Percentiles rank a stretch among this genome's conserved stretches.
Conservation (phyloP, 2,888 invertebrate genomes). For the Stictocephala bisonia region DNA sequence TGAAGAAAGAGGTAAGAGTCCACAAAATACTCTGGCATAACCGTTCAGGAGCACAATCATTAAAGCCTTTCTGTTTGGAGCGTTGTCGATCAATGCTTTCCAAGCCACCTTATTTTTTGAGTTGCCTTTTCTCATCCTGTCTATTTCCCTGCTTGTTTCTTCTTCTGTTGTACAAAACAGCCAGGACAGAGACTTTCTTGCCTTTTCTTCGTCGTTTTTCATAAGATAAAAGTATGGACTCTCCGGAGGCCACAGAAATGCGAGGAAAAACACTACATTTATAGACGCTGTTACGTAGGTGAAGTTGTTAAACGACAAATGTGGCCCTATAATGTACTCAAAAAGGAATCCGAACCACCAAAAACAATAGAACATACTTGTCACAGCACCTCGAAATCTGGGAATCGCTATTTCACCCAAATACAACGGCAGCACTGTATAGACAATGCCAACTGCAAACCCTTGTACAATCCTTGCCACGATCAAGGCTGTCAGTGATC, state of each 20-base stretch:
- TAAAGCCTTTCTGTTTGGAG: constrained; percentile 1
- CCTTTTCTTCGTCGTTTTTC: constrained; percentile 14
- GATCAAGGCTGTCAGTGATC: too few species aligned
- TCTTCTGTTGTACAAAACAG: background rate
- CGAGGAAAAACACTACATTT: constrained; percentile 21
- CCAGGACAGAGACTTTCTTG: background rate
- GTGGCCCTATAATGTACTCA: constrained; percentile 15
- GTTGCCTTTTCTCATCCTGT: constrained; percentile 16
- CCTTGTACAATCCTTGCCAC: constrained; percentile 30
- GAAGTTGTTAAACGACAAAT: constrained; percentile 17
- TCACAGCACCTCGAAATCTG: background rate
- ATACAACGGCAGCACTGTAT: constrained; percentile 14
- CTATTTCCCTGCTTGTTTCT: constrained; percentile 4
- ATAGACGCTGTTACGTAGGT: constrained; percentile 27
- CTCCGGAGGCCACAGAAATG: constrained; percentile 27
- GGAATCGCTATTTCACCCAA: constrained; percentile 28
- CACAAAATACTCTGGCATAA: background rate
- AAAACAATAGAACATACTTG: constrained; percentile 16
- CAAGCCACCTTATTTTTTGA: too few species aligned
- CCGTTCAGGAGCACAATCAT: background rate
- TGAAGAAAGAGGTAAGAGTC: background rate
- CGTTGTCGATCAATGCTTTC: background rate
- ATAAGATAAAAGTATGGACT: constrained; percentile 11
- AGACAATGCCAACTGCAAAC: constrained; percentile 24
- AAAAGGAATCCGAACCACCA: constrained; percentile 36